Conservation (phyloP, 2,888 invertebrate genomes). For the Siphlonurus alternatus region DNA sequence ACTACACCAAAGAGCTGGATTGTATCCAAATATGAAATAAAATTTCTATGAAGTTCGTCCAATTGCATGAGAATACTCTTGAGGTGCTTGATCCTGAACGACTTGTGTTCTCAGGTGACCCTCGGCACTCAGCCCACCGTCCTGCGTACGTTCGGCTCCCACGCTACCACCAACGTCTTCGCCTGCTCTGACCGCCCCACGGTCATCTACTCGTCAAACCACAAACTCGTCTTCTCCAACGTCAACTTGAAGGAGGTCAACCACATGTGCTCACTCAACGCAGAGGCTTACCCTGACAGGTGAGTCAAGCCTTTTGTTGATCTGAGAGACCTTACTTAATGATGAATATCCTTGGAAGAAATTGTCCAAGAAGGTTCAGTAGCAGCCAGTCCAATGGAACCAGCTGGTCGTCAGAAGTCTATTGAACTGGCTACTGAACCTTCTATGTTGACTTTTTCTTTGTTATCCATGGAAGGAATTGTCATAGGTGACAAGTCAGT, state of each 20-base stretch:
- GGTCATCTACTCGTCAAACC: constrained; percentile 98
- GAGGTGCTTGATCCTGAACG: no score
- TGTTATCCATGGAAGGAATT: no score
- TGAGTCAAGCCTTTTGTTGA: constrained; percentile 20
- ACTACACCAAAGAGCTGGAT: no score
- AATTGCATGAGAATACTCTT: not conserved
- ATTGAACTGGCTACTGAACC: no score
- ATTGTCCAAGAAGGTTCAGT: no score
- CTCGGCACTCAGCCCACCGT: constrained; percentile 95
- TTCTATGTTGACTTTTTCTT: no score
- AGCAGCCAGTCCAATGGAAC: no score
- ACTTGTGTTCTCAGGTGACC: constrained; percentile 41
- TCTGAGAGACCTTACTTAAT: not conserved
- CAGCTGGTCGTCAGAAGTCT: no score
- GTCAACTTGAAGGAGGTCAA: constrained; percentile 89
- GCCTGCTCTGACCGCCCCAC: constrained; percentile 98
- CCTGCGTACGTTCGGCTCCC: constrained; percentile 71
- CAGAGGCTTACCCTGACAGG: constrained; percentile 89
- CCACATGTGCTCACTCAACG: constrained; percentile 95
- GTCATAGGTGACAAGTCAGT: no score
- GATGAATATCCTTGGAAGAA: not conserved
- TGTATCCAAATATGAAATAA: not conserved
- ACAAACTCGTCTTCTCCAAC: constrained; percentile 96
- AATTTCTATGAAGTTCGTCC: not conserved
- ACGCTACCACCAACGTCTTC: constrained; percentile 83